These are phyloP conservation scores for Lasiurus cinereus DNA, from an alignment of 2,113 vertebrate genomes.

Conservation along the genomic window DNA sequence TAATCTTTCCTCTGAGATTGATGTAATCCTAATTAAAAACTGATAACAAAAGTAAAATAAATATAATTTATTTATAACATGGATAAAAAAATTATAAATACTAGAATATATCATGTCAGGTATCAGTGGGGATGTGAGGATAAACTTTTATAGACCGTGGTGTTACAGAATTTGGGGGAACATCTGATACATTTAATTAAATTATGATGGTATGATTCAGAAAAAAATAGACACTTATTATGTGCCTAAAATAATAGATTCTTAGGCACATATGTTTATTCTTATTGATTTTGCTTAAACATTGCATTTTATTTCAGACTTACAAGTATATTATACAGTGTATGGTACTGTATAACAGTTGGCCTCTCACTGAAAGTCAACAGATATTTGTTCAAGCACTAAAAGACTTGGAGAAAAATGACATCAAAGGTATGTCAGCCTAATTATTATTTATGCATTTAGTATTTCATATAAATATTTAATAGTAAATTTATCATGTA, in stretches of 20 bases:
- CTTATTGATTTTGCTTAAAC: constrained; percentile 40
- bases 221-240: not conserved
- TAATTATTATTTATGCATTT: not conserved
- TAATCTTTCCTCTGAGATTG: not conserved
- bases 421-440: constrained; percentile 89
- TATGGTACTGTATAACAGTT: constrained; percentile 91
- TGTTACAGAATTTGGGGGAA: not conserved
- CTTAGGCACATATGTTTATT: not conserved
- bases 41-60: not conserved
- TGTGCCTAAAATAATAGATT: not conserved
- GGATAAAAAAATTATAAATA: not conserved
- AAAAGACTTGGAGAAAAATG: constrained; percentile 89
- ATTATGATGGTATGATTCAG: not conserved
- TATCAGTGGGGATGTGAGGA: not conserved
- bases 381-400: constrained; percentile 88
- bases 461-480: constrained; percentile 9
- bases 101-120: not conserved
- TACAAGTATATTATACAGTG: constrained; percentile 93
- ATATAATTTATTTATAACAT: not conserved
- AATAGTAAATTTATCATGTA: not conserved
- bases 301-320: constrained; percentile 84
- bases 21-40: not conserved
- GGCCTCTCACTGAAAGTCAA: constrained; percentile 91
- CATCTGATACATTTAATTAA: not conserved
- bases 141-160: not conserved